Evolutionary conservation across 2,113 vertebrate species (phyloP).

Genomic region (Ophthalmolycus amberensis): DNA sequence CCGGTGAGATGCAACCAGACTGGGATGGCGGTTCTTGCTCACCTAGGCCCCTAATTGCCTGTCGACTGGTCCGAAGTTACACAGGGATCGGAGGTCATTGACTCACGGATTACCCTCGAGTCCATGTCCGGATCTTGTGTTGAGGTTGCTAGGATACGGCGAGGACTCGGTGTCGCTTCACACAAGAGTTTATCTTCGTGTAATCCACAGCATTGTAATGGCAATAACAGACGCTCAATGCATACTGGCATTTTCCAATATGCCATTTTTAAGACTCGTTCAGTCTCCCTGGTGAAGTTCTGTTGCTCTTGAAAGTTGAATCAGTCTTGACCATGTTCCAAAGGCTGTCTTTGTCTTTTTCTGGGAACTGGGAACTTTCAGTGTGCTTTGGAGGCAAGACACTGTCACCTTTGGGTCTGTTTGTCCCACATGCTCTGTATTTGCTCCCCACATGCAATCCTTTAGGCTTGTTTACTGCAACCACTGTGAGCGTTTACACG

Average conservation of each 20-base stretch:
- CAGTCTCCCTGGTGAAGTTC: background rate
- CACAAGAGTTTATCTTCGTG: constrained; percentile 18
- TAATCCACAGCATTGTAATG: constrained; percentile 35
- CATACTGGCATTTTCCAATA: background rate
- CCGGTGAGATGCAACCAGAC: constrained; percentile 65
- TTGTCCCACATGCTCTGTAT: constrained; percentile 36
- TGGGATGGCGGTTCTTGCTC: constrained; percentile 61
- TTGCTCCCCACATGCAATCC: constrained; percentile 22
- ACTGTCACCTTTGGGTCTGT: constrained; percentile 42
- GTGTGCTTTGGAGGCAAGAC: constrained; percentile 16
- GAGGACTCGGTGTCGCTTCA: constrained; percentile 24
- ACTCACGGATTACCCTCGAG: constrained; percentile 75
- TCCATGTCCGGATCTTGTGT: constrained; percentile 54
- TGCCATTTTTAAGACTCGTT: background rate
- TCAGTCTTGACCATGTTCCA: background rate
- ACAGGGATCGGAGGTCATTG: constrained; percentile 72
- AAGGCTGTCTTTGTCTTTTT: background rate
- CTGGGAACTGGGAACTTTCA: background rate
- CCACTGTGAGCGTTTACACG: constrained; percentile 28
- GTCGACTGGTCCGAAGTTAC: constrained; percentile 73
- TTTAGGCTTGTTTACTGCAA: constrained; percentile 40
- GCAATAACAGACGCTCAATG: constrained; percentile 15
- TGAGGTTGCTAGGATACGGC: constrained; percentile 55
- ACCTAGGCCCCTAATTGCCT: constrained; percentile 78
- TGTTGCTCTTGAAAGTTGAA: constrained; percentile 20